phyloP scores from a whole-genome alignment of 2,888 invertebrate genomes.

The Trichopria drosophilae region DNA sequence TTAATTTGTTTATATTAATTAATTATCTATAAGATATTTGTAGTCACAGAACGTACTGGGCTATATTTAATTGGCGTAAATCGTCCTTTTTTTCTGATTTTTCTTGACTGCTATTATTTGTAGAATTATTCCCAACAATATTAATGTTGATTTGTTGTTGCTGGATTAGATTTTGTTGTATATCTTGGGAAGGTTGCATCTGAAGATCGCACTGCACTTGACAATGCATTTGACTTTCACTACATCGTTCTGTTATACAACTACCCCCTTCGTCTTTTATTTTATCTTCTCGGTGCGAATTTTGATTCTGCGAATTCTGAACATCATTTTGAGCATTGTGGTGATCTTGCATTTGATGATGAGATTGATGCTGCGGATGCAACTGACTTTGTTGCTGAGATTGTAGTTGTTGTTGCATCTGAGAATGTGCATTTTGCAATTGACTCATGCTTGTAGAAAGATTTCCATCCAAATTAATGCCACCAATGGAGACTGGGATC shows the following conservation, averaged over 20 bases:
- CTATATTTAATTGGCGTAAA: conserved; percentile 54
- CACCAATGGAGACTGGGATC: conserved; percentile 57
- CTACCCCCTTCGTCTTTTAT: conserved; percentile 54
- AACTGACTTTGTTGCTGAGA: conserved; percentile 33
- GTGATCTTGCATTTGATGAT: conserved; percentile 46
- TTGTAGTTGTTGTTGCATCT: conserved; percentile 42
- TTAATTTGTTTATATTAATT: conserved; percentile 7
- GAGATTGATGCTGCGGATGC: conserved; percentile 35
- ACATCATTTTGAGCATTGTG: conserved; percentile 59
- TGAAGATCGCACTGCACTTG: conserved; percentile 58
- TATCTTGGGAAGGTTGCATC: conserved; percentile 56
- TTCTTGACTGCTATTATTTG: conserved; percentile 63
- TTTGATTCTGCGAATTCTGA: conserved; percentile 49
- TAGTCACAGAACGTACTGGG: conserved; percentile 47
- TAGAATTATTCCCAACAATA: conserved; percentile 35
- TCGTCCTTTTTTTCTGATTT: conserved; percentile 53
- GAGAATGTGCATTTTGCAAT: conserved; percentile 53
- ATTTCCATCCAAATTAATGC: conserved; percentile 53
- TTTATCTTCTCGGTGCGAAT: conserved; percentile 57
- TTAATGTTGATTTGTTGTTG: conserved; percentile 59
- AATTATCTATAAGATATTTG: conserved; percentile 15
- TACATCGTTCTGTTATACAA: conserved; percentile 53
- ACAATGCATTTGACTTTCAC: conserved; percentile 56
- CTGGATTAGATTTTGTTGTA: conserved; percentile 59
- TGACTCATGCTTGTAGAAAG: conserved; percentile 53